Conservation (phyloP, 2,113 vertebrate species). For the Microtus ochrogaster region DNA sequence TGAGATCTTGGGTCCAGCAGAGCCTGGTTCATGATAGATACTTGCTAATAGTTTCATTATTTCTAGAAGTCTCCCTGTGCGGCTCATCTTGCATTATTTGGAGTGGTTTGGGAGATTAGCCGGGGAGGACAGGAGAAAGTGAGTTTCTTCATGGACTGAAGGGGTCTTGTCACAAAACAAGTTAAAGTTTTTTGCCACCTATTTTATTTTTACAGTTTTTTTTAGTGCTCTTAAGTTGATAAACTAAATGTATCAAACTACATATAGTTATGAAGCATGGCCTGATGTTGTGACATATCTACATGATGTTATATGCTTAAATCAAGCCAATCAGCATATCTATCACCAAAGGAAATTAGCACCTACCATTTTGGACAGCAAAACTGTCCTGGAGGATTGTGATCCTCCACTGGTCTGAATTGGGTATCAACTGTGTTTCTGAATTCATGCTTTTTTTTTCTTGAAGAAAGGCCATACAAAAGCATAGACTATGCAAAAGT, state of each 20-base stretch:
- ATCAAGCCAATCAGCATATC: not conserved
- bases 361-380: not conserved
- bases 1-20: not conserved
- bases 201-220: not conserved
- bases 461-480: not conserved
- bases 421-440: not conserved
- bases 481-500: too few relatives aligned
- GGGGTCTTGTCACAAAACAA: not conserved
- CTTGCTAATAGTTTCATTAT: too few relatives aligned
- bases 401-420: not conserved
- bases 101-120: not conserved
- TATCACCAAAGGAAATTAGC: not conserved
- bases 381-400: not conserved
- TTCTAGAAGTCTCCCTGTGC: not conserved
- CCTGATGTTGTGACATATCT: not conserved
- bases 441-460: slow-evolving; percentile 31
- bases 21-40: not conserved
- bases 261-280: not conserved
- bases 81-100: not conserved
- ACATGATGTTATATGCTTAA: not conserved
- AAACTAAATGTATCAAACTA: not conserved
- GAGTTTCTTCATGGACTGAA: not conserved
- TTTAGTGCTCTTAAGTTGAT: not conserved
- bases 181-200: not conserved
- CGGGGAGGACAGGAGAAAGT: not conserved